Base-by-base conservation (phyloP, 2,797 vertebrate species). In the Enteromius fasciolatus region DNA sequence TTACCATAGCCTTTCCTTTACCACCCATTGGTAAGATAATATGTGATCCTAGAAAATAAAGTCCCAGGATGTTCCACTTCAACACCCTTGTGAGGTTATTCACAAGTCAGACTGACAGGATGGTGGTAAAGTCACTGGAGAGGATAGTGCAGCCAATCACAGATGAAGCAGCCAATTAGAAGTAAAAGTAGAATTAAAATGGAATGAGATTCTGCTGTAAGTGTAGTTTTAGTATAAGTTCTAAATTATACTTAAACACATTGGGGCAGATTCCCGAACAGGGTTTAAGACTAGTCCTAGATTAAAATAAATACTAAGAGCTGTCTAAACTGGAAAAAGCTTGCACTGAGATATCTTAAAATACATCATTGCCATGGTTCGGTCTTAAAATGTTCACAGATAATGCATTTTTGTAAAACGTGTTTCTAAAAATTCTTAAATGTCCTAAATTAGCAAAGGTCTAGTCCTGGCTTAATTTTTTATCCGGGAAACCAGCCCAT, bases 41-140 rank as follows among this genome's bases (percentile, higher is more conserved):
- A 39, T 3, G 20, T 74, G 50, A 74, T 57, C 50, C 72, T 75
- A 12, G 11, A 39, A 75, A 75, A 39, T 39, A 15, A 74, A 39
- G 50, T 57, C 72, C 31, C 72, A 75, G 72, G 50, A 75, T 39
- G 20, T 67, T 67, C 33, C 64, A 67, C 64, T 67, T 36, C 72
- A 23, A 9, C 72, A 57, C 17, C 11, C 10, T 39, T 23, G 33
- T 75, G 33, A 41, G 48, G 73, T 57, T 57, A 68, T 68, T 67
- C 33, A 67, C 64, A 36, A 74, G 18, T 67, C 33, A 39, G 70
- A 70, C 28, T 28, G 44, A 50, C 4, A 57, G 31, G 14, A 59
- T 41, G 14, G 52, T 11, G 12, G 72, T 25, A 39, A 75, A 75
- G 9, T 14, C 20, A 57, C 20, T 10, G 2, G n/a, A n/a, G n/a